Conservation (phyloP, 2,113 vertebrate species). For the Callorhinus ursinus region DNA sequence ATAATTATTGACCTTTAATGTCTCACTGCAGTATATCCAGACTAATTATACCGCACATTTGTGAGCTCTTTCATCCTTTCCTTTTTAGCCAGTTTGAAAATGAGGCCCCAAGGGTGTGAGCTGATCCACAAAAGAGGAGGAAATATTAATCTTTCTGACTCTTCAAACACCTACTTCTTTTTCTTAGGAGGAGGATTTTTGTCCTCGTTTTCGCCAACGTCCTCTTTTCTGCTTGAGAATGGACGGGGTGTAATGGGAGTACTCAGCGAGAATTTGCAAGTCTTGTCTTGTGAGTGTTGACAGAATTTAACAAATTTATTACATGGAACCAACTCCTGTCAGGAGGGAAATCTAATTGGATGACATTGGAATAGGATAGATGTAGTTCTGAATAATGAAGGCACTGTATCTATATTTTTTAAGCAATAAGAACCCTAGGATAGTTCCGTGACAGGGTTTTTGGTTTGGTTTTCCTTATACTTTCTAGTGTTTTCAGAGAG, state of each 20-base stretch:
- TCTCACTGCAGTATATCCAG: not conserved
- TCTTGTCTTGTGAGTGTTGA: slow-evolving; percentile 55
- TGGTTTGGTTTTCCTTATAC: not conserved
- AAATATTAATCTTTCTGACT: slow-evolving; percentile 59
- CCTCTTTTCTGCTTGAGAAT: not conserved
- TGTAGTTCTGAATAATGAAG: slow-evolving; percentile 64
- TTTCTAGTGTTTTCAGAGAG: not conserved
- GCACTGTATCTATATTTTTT: not conserved
- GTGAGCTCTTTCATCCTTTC: slow-evolving; percentile 61
- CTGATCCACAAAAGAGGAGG: slow-evolving; percentile 32
- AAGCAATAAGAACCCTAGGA: not conserved
- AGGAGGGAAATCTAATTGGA: slow-evolving; percentile 20
- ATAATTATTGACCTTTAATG: not conserved
- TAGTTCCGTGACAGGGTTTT: not conserved
- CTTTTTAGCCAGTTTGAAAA: slow-evolving; percentile 76
- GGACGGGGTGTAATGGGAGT: not conserved
- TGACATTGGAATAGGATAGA: not conserved
- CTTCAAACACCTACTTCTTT: slow-evolving; percentile 8
- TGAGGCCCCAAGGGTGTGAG: slow-evolving; percentile 63
- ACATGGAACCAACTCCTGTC: not conserved
- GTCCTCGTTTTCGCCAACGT: not conserved
- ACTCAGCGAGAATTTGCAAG: not conserved
- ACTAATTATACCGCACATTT: slow-evolving; percentile 34
- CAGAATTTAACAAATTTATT: slow-evolving; percentile 65
- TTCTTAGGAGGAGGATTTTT: not conserved